These are phyloP conservation scores for Eilema sororculum DNA, from an alignment of 2,888 invertebrate genomes.

Conservation along the genomic window DNA sequence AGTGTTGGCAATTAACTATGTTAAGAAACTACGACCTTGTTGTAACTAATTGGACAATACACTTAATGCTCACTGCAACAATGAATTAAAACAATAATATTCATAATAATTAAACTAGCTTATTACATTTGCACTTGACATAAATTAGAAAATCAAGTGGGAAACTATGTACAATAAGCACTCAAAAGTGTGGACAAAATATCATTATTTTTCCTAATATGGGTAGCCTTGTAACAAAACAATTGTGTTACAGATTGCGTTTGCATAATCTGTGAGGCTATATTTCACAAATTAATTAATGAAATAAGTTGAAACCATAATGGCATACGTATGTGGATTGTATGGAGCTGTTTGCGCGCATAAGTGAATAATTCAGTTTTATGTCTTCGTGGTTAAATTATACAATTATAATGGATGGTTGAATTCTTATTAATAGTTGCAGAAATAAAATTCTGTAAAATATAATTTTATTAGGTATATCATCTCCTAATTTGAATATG, in stretches of 20 bases:
- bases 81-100: slow-evolving; percentile 69
- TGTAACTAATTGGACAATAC: slow-evolving; percentile 68
- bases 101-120: slow-evolving; percentile 66
- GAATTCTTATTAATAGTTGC: slow-evolving; percentile 7
- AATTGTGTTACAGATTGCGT: slow-evolving; percentile 56
- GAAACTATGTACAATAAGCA: slow-evolving; percentile 74
- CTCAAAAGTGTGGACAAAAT: slow-evolving; percentile 46
- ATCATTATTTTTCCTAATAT: slow-evolving; percentile 52
- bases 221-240: slow-evolving; percentile 57
- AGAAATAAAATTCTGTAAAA: slow-evolving; percentile 4
- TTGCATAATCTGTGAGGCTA: slow-evolving; percentile 43
- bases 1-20: slow-evolving; percentile 64
- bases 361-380: slow-evolving; percentile 13
- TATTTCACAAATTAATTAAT: slow-evolving; percentile 49
- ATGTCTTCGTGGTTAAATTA: slow-evolving; percentile 8
- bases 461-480: background rate
- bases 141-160: slow-evolving; percentile 71
- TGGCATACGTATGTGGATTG: slow-evolving; percentile 19
- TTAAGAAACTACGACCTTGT: slow-evolving; percentile 73
- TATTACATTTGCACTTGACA: slow-evolving; percentile 80
- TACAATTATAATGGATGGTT: background rate
- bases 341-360: slow-evolving; percentile 20
- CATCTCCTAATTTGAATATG: slow-evolving; percentile 2
- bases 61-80: slow-evolving; percentile 59
- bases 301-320: slow-evolving; percentile 35